Percentiles rank a stretch among this genome's conserved stretches.
These are phyloP conservation scores for Semaprochilodus insignis DNA, from an alignment of 2,797 vertebrate species.

Conservation along the genomic window DNA sequence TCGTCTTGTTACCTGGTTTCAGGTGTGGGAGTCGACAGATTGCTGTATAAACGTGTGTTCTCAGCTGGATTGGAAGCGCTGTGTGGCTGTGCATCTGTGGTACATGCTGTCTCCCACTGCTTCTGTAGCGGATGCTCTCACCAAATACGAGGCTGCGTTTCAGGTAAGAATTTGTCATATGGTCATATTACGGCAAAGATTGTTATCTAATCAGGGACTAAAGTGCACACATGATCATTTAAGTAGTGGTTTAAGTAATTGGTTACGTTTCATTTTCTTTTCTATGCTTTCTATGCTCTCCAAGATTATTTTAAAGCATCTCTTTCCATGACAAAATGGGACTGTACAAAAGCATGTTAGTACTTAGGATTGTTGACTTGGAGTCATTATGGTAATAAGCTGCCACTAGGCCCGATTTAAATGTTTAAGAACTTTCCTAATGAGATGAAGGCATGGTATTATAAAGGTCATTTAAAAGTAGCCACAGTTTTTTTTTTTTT, in stretches of 20 bases:
- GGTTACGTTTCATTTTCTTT: too few species aligned
- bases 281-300: too few species aligned
- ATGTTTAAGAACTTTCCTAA: too few species aligned
- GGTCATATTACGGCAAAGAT: background rate
- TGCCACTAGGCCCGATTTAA: too few species aligned
- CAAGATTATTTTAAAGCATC: too few species aligned
- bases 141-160: constrained; percentile 87
- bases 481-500: too few species aligned
- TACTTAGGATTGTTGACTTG: too few species aligned
- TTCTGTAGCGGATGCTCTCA: constrained; percentile 87
- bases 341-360: too few species aligned
- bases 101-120: constrained; percentile 94
- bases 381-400: too few species aligned
- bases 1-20: background rate
- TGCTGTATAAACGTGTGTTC: constrained; percentile 86
- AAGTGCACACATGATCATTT: background rate
- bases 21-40: constrained; percentile 94
- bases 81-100: constrained; percentile 92
- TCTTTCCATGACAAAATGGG: too few species aligned
- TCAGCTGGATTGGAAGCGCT: constrained; percentile 93
- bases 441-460: too few species aligned
- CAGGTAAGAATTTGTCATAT: constrained; percentile 75
- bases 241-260: background rate
- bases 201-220: background rate
- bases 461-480: too few species aligned